Evolutionary conservation across 2,113 vertebrate genomes (phyloP).

Genomic region (Petrocephalus microphthalmus): DNA sequence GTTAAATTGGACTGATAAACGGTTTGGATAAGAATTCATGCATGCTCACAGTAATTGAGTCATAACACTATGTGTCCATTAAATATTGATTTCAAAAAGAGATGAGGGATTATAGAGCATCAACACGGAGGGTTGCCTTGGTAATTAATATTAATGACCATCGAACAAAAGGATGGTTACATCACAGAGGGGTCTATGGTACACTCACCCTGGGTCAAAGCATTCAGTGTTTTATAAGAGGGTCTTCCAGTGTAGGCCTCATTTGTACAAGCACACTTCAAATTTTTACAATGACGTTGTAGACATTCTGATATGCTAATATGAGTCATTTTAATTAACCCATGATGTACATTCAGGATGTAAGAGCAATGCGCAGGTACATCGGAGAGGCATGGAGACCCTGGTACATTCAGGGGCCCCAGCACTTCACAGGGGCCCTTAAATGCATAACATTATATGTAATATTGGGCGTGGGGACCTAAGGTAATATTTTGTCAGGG

Average conservation of each 20-base stretch:
- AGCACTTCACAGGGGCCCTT: background rate
- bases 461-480: background rate
- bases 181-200: background rate
- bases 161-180: background rate
- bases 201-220: background rate
- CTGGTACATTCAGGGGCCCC: background rate
- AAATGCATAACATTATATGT: background rate
- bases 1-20: background rate
- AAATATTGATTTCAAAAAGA: slow-evolving; percentile 13
- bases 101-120: background rate
- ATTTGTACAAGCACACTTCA: too few species aligned
- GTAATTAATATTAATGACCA: background rate
- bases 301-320: background rate
- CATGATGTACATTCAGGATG: background rate
- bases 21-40: background rate
- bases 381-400: background rate
- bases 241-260: background rate
- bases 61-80: background rate
- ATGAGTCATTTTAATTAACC: background rate
- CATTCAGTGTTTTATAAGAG: background rate
- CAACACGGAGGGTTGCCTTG: background rate
- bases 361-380: background rate
- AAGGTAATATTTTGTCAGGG: background rate
- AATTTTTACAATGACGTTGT: background rate
- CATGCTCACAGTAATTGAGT: background rate